Percentiles rank a stretch among this genome's conserved stretches.
phyloP scores from a whole-genome alignment of 1,140 invertebrate species.

The Drosophila cardini region DNA sequence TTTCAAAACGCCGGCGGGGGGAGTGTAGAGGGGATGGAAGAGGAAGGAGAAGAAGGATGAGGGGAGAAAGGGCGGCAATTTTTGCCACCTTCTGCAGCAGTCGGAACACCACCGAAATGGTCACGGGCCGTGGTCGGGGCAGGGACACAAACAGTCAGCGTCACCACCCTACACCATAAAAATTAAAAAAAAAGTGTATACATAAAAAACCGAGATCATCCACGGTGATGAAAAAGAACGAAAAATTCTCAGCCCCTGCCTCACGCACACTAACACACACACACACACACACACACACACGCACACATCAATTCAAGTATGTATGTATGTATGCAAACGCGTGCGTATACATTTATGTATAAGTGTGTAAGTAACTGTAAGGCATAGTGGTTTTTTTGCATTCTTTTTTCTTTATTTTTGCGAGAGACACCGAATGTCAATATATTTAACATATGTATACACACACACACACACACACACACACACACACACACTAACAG shows the following conservation, averaged over 20 bases:
- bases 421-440: neutral
- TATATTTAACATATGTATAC: neutral
- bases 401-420: neutral
- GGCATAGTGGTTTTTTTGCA: neutral
- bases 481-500: neutral
- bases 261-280: constrained; percentile 22
- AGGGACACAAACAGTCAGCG: constrained; percentile 14
- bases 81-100: constrained; percentile 59
- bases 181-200: constrained; percentile 62
- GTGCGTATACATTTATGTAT: neutral
- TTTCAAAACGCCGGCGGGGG: constrained; percentile 6
- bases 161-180: constrained; percentile 54
- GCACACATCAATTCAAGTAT: constrained; percentile 13
- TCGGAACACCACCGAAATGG: constrained; percentile 34
- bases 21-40: constrained; percentile 18
- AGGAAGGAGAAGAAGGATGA: constrained; percentile 1
- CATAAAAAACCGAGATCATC: constrained; percentile 63
- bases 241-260: constrained; percentile 21
- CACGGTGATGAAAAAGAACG: constrained; percentile 52
- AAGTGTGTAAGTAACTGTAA: constrained; percentile 6
- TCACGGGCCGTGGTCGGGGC: neutral
- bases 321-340: constrained; percentile 6
- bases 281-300: constrained; percentile 13
- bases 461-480: neutral
- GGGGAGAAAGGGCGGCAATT: constrained; percentile 51